Percentiles rank a stretch among this genome's conserved stretches.
Evolutionary conservation across 2,888 invertebrate species (phyloP).

Genomic region (Drosophila algonquin): DNA sequence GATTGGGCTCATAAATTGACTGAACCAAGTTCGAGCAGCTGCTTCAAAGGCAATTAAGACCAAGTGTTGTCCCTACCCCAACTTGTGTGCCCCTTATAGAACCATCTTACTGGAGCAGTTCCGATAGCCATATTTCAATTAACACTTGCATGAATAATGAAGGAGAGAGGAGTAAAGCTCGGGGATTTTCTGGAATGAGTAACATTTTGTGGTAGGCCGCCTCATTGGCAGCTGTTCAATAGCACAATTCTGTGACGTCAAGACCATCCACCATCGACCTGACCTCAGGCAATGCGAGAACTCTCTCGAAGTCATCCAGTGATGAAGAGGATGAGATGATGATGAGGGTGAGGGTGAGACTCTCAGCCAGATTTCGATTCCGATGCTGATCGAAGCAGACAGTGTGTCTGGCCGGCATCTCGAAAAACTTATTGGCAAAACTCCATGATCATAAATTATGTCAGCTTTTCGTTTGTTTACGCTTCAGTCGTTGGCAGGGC

Average conservation of each 20-base stretch:
- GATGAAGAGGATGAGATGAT: constrained; percentile 19
- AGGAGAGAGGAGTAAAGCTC: background rate
- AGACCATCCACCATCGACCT: constrained; percentile 32
- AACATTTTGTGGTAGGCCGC: constrained; percentile 47
- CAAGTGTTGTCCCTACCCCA: constrained; percentile 29
- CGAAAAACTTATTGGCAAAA: constrained; percentile 82
- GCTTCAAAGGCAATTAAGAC: constrained; percentile 35
- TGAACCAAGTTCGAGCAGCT: constrained; percentile 5
- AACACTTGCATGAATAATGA: constrained; percentile 50
- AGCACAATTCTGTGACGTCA: constrained; percentile 60
- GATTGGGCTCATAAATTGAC: constrained; percentile 33
- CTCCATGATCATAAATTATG: constrained; percentile 83
- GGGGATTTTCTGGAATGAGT: constrained; percentile 54
- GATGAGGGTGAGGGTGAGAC: constrained; percentile 24
- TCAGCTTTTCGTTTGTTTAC: constrained; percentile 71
- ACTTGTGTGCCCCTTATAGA: no score
- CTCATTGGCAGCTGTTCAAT: constrained; percentile 78
- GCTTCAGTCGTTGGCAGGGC: constrained; percentile 41
- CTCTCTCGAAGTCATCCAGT: constrained; percentile 37
- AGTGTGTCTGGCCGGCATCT: constrained; percentile 61
- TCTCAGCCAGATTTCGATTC: constrained; percentile 2
- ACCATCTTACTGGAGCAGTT: constrained; percentile 19
- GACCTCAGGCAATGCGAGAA: constrained; percentile 67
- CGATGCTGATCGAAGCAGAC: constrained; percentile 53
- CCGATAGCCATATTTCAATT: constrained; percentile 58